Conservation (phyloP, 2,797 vertebrate species). For the Petrocephalus schoutedeni region DNA sequence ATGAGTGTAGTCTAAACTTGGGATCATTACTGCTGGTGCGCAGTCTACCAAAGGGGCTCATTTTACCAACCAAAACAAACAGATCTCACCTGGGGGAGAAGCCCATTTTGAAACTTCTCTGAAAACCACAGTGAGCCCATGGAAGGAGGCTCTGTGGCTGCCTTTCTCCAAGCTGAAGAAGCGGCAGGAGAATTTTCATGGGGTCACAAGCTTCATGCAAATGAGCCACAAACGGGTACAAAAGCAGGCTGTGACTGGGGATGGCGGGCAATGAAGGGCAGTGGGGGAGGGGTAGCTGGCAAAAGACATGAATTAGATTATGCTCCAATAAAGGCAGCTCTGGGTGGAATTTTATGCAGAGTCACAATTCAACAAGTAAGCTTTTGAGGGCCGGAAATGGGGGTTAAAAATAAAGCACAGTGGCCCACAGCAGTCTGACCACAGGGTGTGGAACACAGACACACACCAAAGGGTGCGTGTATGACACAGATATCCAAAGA, state of each 20-base stretch:
- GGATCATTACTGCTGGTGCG: neutral
- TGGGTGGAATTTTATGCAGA: neutral
- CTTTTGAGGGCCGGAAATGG: neutral
- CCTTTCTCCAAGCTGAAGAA: neutral
- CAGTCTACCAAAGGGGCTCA: neutral
- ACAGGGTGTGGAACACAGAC: neutral
- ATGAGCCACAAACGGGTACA: neutral
- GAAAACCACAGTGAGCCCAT: neutral
- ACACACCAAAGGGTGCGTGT: neutral
- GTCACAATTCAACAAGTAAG: neutral
- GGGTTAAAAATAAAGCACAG: slow-evolving; percentile 1
- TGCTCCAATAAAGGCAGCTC: neutral
- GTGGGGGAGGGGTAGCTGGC: neutral
- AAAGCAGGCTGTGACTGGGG: slow-evolving; percentile 11
- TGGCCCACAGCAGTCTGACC: neutral
- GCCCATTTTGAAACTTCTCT: neutral
- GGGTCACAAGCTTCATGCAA: slow-evolving; percentile 19
- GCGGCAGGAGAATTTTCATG: neutral
- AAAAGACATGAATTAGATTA: slow-evolving; percentile 13
- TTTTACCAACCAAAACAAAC: neutral
- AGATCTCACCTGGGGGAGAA: neutral
- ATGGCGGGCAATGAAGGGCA: neutral
- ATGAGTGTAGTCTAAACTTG: neutral
- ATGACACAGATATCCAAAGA: neutral
- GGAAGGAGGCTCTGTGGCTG: neutral